Evolutionary conservation across 2,113 vertebrate genomes (phyloP).

Genomic region (Cyphomyrus plagiostoma): DNA sequence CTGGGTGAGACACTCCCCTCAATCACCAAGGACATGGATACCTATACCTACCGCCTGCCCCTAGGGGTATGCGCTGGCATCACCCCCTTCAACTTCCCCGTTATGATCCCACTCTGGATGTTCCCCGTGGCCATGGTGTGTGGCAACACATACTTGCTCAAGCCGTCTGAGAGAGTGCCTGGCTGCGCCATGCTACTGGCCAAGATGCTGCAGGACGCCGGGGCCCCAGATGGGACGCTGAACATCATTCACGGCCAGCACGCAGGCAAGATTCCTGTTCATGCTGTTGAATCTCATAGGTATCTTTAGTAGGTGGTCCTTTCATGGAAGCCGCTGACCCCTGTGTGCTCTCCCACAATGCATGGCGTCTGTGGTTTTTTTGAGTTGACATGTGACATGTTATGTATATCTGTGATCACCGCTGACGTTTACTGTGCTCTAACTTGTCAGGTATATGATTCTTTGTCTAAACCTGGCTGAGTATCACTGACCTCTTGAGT

Average conservation of each 20-base stretch:
- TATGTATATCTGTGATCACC: neutral
- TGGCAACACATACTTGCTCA: constrained; percentile 92
- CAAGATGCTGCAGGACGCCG: constrained; percentile 86
- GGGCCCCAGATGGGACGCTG: constrained; percentile 82
- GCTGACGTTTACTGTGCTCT: constrained; percentile 3
- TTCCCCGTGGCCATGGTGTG: constrained; percentile 93
- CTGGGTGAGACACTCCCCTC: constrained; percentile 91
- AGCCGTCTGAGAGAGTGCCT: constrained; percentile 91
- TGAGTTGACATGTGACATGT: neutral
- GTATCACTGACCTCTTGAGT: neutral
- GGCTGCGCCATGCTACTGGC: constrained; percentile 86
- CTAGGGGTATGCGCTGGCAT: constrained; percentile 90
- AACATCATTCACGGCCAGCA: constrained; percentile 94
- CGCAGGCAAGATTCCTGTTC: constrained; percentile 57
- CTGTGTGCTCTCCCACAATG: neutral
- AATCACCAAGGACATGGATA: constrained; percentile 97
- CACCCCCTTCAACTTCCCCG: constrained; percentile 92
- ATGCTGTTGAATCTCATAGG: neutral
- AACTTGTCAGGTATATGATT: neutral
- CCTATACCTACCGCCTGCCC: constrained; percentile 83
- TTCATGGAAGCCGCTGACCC: neutral
- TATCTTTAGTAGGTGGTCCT: neutral
- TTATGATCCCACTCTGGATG: constrained; percentile 99
- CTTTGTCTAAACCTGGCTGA: neutral
- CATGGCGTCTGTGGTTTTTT: neutral